Percentiles rank a stretch among this genome's conserved stretches.
These are phyloP conservation scores for Halocynthia roretzi DNA, from an alignment of 23 tunicate species.

Conservation along the genomic window DNA sequence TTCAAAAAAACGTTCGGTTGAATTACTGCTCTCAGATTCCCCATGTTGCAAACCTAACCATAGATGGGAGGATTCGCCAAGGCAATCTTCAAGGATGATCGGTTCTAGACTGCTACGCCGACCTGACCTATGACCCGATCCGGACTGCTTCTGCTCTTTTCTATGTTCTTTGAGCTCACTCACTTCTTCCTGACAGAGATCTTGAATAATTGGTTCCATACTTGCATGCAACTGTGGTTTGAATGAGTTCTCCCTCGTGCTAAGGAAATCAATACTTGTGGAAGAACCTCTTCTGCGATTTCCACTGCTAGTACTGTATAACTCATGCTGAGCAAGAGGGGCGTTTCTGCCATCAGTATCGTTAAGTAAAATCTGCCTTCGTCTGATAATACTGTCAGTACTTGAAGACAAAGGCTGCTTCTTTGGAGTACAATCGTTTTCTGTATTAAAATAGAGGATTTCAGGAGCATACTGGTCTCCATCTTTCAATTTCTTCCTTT, in stretches of 20 bases:
- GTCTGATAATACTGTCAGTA: slow-evolving; percentile 4
- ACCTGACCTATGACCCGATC: not conserved
- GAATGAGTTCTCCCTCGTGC: not conserved
- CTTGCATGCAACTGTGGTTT: not conserved
- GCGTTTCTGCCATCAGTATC: not conserved
- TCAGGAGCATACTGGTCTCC: slow-evolving; percentile 17
- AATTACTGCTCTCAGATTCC: slow-evolving; percentile 8
- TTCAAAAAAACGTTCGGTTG: not conserved
- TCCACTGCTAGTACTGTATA: not conserved
- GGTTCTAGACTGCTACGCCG: slow-evolving; percentile 25
- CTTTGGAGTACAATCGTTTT: not conserved
- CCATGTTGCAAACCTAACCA: slow-evolving; percentile 22
- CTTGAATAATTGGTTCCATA: not conserved
- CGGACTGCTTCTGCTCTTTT: not conserved
- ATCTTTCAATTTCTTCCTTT: not conserved
- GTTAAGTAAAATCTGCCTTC: not conserved
- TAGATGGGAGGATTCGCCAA: slow-evolving; percentile 25
- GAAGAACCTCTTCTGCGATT: slow-evolving; percentile 4
- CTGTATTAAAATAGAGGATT: slow-evolving; percentile 15
- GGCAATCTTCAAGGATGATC: slow-evolving; percentile 10
- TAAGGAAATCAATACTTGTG: not conserved
- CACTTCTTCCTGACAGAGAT: not conserved
- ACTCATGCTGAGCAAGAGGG: not conserved
- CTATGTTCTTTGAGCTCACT: not conserved
- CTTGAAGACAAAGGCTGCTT: not conserved